phyloP scores from a whole-genome alignment of 1,140 invertebrate genomes.

The Caenorhabditis remanei region DNA sequence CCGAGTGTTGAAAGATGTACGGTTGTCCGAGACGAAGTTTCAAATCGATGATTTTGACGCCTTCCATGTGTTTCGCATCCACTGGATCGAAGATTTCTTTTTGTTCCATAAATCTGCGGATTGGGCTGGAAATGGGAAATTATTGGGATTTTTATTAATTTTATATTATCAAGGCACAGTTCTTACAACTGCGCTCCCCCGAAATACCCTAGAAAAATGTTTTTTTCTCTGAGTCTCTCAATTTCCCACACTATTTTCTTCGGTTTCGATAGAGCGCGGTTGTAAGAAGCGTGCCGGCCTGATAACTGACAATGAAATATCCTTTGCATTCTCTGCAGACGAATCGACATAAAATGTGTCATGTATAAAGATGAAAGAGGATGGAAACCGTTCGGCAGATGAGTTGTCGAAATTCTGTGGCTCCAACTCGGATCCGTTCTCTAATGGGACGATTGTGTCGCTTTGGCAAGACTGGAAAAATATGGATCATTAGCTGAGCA shows the following conservation, averaged over 20 bases:
- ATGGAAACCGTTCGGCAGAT: constrained; percentile 74
- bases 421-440: constrained; percentile 54
- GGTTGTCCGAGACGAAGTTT: constrained; percentile 79
- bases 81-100: constrained; percentile 70
- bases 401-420: constrained; percentile 73
- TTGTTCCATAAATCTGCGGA: constrained; percentile 76
- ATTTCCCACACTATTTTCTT: too few species aligned
- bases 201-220: too few species aligned
- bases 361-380: constrained; percentile 79
- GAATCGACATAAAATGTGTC: constrained; percentile 79
- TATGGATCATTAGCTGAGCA: too few species aligned
- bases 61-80: constrained; percentile 77
- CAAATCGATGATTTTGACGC: constrained; percentile 78
- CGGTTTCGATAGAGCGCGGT: too few species aligned
- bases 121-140: constrained; percentile 71
- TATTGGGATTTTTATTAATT: constrained; percentile 12
- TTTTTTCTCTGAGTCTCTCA: too few species aligned
- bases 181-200: too few species aligned
- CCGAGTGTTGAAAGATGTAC: constrained; percentile 79
- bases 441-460: constrained; percentile 55
- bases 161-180: background rate
- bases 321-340: constrained; percentile 72
- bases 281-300: background rate
- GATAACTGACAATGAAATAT: constrained; percentile 78
- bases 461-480: constrained; percentile 45